Base-by-base conservation (phyloP, 2,113 vertebrate genomes). In the Cololabis saira region DNA sequence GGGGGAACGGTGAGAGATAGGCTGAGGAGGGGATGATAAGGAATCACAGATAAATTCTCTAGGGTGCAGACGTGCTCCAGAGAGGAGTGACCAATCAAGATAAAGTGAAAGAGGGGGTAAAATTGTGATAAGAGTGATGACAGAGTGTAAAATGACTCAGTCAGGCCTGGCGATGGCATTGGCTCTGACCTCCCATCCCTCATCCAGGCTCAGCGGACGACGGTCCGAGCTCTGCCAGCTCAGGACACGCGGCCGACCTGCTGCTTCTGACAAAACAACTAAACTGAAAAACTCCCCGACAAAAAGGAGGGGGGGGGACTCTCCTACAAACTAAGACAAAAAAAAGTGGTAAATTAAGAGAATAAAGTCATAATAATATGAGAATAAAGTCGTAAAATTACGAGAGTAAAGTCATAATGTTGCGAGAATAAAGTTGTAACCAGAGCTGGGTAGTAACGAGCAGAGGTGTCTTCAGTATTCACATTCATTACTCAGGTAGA, bases 21-120 rank as follows among this genome's bases (percentile, higher is more conserved):
- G 55, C 49, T 56, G 78, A 87, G 81, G 61, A 71, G 54, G 62
- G 77, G 64, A 49, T 27, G 85, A 90, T 90, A 91, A 91, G 85
- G 69, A 86, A 82, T 79, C 78, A 33, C 62, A 83, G 86, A 88
- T 88, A 90, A 87, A 84, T 65, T 71, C 76, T 86, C 81, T 3
- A 24, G 74, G 84, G 85, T 61, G 71, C 86, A 73, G 72, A 80
- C 57, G 41, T 78, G 85, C 82, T 86, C 84, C 72, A 73, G 71
- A 68, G 83, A 87, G 74, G 67, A 85, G 85, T 82, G 87, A 83
- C 85, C 85, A 80, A 86, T 87, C 87, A 76, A 82, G 85, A 87
- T 82, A 68, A 70, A 83, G 81, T 54, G 71, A 81, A 76, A 74
- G 82, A 81, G 75, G 73, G 76, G 75, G 61, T 81, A 69, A 67